Evolutionary conservation across 2,113 vertebrate genomes (phyloP), one percentile per base, ranked within the genome.

Genomic region (Anolis carolinensis): DNA sequence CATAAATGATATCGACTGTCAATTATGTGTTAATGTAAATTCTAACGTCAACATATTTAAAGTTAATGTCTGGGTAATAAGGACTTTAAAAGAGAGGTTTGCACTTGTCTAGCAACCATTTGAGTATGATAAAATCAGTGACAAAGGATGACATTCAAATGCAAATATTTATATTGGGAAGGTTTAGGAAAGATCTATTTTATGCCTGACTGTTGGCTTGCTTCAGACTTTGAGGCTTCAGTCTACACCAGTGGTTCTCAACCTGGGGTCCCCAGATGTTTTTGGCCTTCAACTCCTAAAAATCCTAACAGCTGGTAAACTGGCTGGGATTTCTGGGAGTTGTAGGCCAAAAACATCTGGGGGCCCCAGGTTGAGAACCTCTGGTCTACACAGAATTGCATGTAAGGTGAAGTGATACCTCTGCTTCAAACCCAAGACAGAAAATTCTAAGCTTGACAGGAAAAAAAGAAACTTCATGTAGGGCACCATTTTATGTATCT

Each of bases 1-100:
- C 89, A 84, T 92, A 93, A 94, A 91, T 75, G 90, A 79, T 93
- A 93, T 89, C 89, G 92, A 95, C 83, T 92, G 91, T 90, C 94
- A 94, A 91, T 94, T 93, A 83, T 59, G 93, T 92, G 76, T 89
- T 92, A 92, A 93, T 93, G 86, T 87, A 93, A 94, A 94, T 78
- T 92, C 83, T 92, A 93, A 94, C 92, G 92, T 93, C 90, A 91
- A 91, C 0, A 5, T 83, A 82, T 89, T 93, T 92, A 81, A 88
- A 80, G 84, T 88, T 89, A 94, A 75, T 82, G 84, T 86, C 84
- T 89, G 88, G 93, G 92, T 52, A 0, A 1, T 80, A 87, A 92
- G 85, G 25, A 52, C 88, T 92, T 93, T 90, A 89, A 93, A 90
- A 80, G 84, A 87, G 86, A 20, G 30, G 44, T 76, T 79, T 81